Conservation (phyloP, 2,113 vertebrate species). For the Clarias magur region DNA sequence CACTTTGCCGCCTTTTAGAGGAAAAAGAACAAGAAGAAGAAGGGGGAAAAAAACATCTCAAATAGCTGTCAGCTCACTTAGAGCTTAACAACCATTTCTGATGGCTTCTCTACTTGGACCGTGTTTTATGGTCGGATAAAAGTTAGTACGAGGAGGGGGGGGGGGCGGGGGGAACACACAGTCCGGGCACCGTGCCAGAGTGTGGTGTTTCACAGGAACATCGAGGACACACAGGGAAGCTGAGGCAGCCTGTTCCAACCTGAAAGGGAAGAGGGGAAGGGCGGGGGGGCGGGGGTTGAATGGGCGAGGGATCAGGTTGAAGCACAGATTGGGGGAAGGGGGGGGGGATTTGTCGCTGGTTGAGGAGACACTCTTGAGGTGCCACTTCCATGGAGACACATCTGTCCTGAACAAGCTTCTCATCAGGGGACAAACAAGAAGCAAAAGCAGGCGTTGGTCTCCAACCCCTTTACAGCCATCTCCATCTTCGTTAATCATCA, state of each 20-base stretch:
- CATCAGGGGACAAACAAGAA: conserved; percentile 81
- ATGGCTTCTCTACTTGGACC: conserved; percentile 73
- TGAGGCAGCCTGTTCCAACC: conserved; percentile 24
- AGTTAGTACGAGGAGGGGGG: conserved; percentile 63
- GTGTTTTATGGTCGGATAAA: conserved; percentile 90
- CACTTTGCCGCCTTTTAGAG: conserved; percentile 6
- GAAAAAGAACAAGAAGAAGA: neutral
- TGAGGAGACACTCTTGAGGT: conserved; percentile 77
- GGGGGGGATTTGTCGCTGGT: neutral
- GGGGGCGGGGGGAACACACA: conserved; percentile 66
- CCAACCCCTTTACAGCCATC: conserved; percentile 77
- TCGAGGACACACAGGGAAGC: conserved; percentile 80
- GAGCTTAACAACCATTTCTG: conserved; percentile 81
- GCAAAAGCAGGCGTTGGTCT: conserved; percentile 73
- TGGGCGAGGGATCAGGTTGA: conserved; percentile 27
- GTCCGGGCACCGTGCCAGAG: conserved; percentile 86
- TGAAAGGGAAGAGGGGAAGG: conserved; percentile 8
- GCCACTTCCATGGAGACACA: conserved; percentile 93
- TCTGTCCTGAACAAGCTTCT: conserved; percentile 92
- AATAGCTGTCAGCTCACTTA: conserved; percentile 67
- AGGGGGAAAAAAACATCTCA: conserved; percentile 45
- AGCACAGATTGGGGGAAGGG: neutral
- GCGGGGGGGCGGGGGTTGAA: neutral
- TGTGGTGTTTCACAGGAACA: conserved; percentile 88
- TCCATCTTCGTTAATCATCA: conserved; percentile 80